Conservation (phyloP, 2,888 invertebrate species). For the Portevinia maculata region DNA sequence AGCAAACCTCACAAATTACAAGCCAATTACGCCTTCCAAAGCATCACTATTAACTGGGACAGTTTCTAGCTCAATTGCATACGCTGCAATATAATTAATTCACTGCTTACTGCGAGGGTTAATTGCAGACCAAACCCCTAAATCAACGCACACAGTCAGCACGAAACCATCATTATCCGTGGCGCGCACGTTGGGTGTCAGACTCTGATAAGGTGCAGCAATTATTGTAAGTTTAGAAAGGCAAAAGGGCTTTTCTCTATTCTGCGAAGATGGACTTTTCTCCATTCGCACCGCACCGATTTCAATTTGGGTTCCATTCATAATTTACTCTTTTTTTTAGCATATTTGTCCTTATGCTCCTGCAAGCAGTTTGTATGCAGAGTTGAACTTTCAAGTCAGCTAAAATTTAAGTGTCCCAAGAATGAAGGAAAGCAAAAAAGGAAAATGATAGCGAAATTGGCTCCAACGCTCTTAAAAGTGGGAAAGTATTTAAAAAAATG, state of each 20-base stretch:
- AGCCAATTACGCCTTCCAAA: slow-evolving; percentile 29
- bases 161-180: slow-evolving; percentile 45
- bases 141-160: slow-evolving; percentile 49
- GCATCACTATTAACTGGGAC: slow-evolving; percentile 16
- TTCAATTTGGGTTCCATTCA: no score
- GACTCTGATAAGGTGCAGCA: slow-evolving; percentile 57
- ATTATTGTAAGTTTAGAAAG: slow-evolving; percentile 32
- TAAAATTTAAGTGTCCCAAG: slow-evolving; percentile 47
- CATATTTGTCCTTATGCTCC: slow-evolving; percentile 11
- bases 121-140: slow-evolving; percentile 49
- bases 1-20: slow-evolving; percentile 14
- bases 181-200: slow-evolving; percentile 30
- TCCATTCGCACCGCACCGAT: background rate
- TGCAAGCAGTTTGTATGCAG: background rate
- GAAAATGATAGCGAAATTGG: slow-evolving; percentile 38
- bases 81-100: slow-evolving; percentile 54
- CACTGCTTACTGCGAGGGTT: slow-evolving; percentile 21
- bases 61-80: slow-evolving; percentile 33
- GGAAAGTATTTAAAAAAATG: slow-evolving; percentile 9
- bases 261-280: slow-evolving; percentile 3
- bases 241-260: slow-evolving; percentile 11
- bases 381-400: slow-evolving; percentile 37
- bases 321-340: slow-evolving; percentile 31
- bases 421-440: background rate
- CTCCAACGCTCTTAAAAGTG: no score